Evolutionary conservation across 2,888 invertebrate genomes (phyloP).

Genomic region (Saturnia japonica): DNA sequence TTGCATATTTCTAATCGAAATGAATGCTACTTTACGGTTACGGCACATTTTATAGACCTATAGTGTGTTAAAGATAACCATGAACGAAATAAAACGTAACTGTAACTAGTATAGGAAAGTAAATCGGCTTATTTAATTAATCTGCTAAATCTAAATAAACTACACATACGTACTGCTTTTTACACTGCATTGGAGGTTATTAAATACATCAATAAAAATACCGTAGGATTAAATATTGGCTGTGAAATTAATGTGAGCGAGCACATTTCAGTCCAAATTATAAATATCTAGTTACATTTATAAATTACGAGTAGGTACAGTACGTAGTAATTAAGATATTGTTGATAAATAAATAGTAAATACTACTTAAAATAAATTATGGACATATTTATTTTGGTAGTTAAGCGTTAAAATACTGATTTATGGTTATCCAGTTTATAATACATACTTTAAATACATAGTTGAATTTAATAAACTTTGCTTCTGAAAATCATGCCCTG

Average conservation of each 20-base stretch:
- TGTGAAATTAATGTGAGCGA: slow-evolving; percentile 70
- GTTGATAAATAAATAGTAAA: slow-evolving; percentile 9
- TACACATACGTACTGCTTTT: not conserved
- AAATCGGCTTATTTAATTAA: too few relatives aligned
- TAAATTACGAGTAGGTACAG: slow-evolving; percentile 6
- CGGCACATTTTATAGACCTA: too few relatives aligned
- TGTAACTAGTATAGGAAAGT: too few relatives aligned
- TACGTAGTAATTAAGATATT: slow-evolving; percentile 6
- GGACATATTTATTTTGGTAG: too few relatives aligned
- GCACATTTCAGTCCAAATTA: slow-evolving; percentile 58
- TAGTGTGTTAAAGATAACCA: too few relatives aligned
- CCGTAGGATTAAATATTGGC: slow-evolving; percentile 70
- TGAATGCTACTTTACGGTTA: too few relatives aligned
- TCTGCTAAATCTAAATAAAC: too few relatives aligned
- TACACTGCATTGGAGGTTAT: slow-evolving; percentile 1
- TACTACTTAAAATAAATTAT: not conserved
- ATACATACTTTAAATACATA: too few relatives aligned
- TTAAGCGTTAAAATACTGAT: too few relatives aligned
- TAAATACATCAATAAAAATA: slow-evolving; percentile 25
- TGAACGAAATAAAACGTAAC: too few relatives aligned
- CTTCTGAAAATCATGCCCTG: not conserved
- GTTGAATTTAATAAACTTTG: not conserved
- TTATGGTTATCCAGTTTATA: too few relatives aligned
- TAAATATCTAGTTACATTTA: slow-evolving; percentile 5
- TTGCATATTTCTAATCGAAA: too few relatives aligned